A percentile compares a stretch with the other conserved stretches of the same genome.
phyloP scores from a whole-genome alignment of 1,140 invertebrate genomes.

The Drosophila baimaii region DNA sequence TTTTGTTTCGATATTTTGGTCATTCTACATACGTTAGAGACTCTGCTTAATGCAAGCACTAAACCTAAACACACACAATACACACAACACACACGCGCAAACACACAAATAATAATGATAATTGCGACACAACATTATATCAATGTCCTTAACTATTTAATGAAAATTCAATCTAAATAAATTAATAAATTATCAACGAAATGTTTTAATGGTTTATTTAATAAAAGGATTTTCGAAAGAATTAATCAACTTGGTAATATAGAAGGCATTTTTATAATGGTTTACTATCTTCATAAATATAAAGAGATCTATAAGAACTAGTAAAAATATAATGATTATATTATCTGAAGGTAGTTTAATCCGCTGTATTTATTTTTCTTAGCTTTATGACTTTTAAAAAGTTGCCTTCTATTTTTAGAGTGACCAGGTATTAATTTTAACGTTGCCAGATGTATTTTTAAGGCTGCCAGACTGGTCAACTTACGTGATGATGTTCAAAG shows the following conservation, averaged over 20 bases:
- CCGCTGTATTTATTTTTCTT: not conserved
- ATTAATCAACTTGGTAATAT: no score
- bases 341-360: not conserved
- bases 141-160: conserved; percentile 83
- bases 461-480: conserved; percentile 15
- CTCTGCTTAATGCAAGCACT: conserved; percentile 57
- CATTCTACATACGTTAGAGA: conserved; percentile 22
- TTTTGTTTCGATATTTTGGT: conserved; percentile 49
- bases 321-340: no score
- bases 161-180: conserved; percentile 80
- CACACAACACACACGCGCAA: conserved; percentile 33
- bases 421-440: not conserved
- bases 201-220: not conserved
- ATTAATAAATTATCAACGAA: conserved; percentile 70
- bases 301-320: no score
- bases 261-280: no score
- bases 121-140: conserved; percentile 74
- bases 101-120: conserved; percentile 57
- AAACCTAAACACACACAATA: conserved; percentile 46
- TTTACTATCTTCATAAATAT: no score
- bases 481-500: not conserved
- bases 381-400: not conserved
- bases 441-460: not conserved
- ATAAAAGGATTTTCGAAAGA: not conserved
- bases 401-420: not conserved